phyloP scores from a whole-genome alignment of 1,140 invertebrate species.

The Sitodiplosis mosellana region DNA sequence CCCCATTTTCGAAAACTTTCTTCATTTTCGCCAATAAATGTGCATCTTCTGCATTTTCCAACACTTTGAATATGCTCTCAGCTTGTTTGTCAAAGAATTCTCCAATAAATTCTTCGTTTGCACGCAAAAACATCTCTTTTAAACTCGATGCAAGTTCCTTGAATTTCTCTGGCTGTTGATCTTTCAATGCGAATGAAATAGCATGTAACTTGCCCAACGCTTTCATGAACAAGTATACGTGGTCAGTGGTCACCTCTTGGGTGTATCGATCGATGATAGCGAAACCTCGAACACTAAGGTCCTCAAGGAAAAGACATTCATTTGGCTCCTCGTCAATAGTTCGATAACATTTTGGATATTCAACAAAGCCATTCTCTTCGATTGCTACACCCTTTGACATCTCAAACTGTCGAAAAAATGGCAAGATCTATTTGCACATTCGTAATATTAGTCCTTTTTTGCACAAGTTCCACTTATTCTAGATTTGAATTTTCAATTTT shows the following conservation, averaged over 20 bases:
- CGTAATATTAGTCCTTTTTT: too few relatives aligned
- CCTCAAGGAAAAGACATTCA: too few relatives aligned
- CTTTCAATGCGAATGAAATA: conserved; percentile 19
- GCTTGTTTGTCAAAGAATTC: not conserved
- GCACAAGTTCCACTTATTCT: too few relatives aligned
- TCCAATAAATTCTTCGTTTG: not conserved
- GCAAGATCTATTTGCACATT: too few relatives aligned
- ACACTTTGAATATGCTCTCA: not conserved
- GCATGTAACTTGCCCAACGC: conserved; percentile 25
- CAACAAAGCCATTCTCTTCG: too few relatives aligned
- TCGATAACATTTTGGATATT: too few relatives aligned
- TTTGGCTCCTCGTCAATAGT: too few relatives aligned
- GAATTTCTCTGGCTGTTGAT: conserved; percentile 12
- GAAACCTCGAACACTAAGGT: too few relatives aligned
- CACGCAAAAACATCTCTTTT: conserved; percentile 4
- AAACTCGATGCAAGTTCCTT: conserved; percentile 7
- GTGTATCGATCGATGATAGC: too few relatives aligned
- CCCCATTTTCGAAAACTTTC: not conserved
- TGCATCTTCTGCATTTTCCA: not conserved
- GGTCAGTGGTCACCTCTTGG: conserved; percentile 21
- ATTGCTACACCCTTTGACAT: too few relatives aligned
- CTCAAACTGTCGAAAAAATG: too few relatives aligned
- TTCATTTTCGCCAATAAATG: not conserved
- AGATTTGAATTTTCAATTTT: too few relatives aligned
- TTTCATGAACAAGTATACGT: conserved; percentile 16